Evolutionary conservation across 2,797 vertebrate genomes (phyloP).

Genomic region (Gambelia wislizenii): DNA sequence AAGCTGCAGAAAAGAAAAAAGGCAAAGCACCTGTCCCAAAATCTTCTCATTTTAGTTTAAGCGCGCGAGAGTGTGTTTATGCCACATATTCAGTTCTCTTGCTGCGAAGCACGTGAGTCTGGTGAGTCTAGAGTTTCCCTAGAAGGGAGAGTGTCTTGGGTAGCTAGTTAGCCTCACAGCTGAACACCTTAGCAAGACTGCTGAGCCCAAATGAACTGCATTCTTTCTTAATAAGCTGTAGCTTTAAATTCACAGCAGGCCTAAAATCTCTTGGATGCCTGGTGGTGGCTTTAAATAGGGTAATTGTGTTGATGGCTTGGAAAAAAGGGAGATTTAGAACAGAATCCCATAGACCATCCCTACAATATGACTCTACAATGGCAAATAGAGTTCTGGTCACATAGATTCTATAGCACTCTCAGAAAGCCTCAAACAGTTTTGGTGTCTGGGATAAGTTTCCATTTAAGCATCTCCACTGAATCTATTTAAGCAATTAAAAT

Average conservation of each 20-base stretch:
- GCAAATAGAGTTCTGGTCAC: constrained; percentile 12
- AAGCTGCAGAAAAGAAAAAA: neutral
- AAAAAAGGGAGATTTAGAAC: neutral
- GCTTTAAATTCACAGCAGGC: constrained; percentile 41
- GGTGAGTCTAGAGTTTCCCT: neutral
- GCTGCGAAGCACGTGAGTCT: neutral
- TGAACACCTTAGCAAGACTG: constrained; percentile 8
- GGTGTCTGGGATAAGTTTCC: neutral
- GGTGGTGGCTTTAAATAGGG: constrained; percentile 2
- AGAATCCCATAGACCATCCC: neutral
- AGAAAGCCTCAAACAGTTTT: neutral
- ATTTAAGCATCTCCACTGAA: constrained; percentile 8
- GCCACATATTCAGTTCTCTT: neutral
- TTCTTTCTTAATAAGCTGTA: constrained; percentile 33
- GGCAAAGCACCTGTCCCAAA: neutral
- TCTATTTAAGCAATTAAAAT: constrained; percentile 27
- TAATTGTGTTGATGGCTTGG: constrained; percentile 3
- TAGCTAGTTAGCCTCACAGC: constrained; percentile 12
- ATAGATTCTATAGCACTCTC: neutral
- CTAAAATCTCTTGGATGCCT: constrained; percentile 15
- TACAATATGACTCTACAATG: constrained; percentile 1
- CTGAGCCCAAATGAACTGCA: constrained; percentile 1
- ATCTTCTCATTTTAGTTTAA: neutral
- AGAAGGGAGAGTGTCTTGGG: neutral
- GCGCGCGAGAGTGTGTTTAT: neutral